Evolutionary conservation across 2,888 invertebrate species (phyloP).

Genomic region (Plebejus argus): DNA sequence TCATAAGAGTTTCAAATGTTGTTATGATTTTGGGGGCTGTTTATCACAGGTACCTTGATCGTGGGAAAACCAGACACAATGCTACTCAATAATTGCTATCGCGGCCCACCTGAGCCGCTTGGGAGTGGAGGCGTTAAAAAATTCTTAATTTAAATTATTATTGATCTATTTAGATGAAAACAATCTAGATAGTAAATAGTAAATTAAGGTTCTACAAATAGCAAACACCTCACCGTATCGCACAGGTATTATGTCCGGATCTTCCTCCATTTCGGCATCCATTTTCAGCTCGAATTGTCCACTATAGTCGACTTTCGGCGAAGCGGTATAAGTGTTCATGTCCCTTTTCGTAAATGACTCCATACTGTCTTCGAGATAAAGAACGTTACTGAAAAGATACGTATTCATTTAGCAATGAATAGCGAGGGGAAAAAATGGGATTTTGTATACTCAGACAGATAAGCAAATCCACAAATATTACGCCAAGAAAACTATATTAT

Average conservation of each 20-base stretch:
- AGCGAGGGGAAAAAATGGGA: neutral
- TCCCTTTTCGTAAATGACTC: conserved; percentile 70
- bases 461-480: neutral
- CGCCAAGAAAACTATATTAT: neutral
- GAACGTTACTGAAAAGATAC: conserved; percentile 51
- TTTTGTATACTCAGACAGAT: neutral
- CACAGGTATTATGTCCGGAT: conserved; percentile 93
- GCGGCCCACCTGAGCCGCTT: no score
- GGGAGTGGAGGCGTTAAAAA: no score
- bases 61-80: no score
- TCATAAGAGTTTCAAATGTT: no score
- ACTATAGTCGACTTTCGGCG: conserved; percentile 72
- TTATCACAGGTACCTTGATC: no score
- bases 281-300: conserved; percentile 77
- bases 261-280: conserved; percentile 82
- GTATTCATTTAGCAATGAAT: neutral
- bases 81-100: no score
- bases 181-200: neutral
- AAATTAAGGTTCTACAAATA: neutral
- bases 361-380: conserved; percentile 65
- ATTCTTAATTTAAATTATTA: no score
- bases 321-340: conserved; percentile 62
- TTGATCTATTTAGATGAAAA: no score
- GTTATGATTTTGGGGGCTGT: no score
- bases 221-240: conserved; percentile 86